A percentile compares a stretch with the other conserved stretches of the same genome.
These are phyloP conservation scores for Pseudomugil tenellus DNA, from an alignment of 2,797 vertebrate species.

Conservation along the genomic window DNA sequence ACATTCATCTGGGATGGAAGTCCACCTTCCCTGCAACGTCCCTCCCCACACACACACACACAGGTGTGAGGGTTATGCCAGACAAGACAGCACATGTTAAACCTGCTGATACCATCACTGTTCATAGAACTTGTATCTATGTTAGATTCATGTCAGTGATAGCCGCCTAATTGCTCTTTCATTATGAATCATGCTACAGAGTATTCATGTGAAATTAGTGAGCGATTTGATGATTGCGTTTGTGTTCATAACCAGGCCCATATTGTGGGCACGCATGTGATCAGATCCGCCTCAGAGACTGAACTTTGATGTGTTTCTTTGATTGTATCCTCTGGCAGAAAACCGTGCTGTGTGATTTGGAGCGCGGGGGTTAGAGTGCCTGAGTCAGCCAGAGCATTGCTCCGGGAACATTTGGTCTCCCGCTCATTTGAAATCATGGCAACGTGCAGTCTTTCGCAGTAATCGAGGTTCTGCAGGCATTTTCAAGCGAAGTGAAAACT, in stretches of 20 bases:
- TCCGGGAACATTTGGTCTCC: conserved; percentile 62
- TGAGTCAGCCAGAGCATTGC: conserved; percentile 66
- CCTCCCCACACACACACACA: conserved; percentile 20
- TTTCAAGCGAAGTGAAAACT: conserved; percentile 19
- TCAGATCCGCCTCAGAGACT: conserved; percentile 50
- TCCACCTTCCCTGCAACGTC: conserved; percentile 55
- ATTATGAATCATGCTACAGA: conserved; percentile 69
- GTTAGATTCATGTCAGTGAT: conserved; percentile 65
- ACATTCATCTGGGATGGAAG: conserved; percentile 60
- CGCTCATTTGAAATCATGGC: conserved; percentile 63
- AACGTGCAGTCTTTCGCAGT: conserved; percentile 42
- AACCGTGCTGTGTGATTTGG: conserved; percentile 65
- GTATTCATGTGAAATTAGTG: conserved; percentile 77
- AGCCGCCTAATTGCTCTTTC: conserved; percentile 71
- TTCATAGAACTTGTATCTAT: conserved; percentile 49
- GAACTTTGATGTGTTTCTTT: conserved; percentile 70
- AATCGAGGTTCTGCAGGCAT: conserved; percentile 54
- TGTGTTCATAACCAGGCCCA: conserved; percentile 19
- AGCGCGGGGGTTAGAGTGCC: conserved; percentile 55
- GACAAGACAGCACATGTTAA: conserved; percentile 43
- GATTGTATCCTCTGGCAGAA: conserved; percentile 73
- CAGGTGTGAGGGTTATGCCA: conserved; percentile 52
- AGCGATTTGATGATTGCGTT: conserved; percentile 57
- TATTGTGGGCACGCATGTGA: conserved; percentile 38
- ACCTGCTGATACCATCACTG: conserved; percentile 49